Evolutionary conservation across 2,797 vertebrate genomes (phyloP), one percentile per base, ranked within the genome.

Genomic region (Florisuga fusca): DNA sequence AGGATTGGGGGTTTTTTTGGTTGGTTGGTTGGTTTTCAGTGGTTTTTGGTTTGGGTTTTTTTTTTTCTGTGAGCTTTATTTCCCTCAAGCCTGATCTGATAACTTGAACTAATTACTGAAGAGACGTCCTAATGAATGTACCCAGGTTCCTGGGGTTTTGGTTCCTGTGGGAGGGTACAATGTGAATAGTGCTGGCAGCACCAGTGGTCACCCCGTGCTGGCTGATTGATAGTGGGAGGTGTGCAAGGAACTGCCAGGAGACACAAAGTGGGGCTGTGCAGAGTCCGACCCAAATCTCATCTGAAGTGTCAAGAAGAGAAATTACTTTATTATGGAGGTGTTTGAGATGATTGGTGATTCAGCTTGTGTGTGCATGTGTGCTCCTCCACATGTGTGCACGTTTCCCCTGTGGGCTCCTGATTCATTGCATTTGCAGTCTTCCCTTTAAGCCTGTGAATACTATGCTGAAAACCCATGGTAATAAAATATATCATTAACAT

Each of bases 371-470:
- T 5, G 10, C 20, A 3, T 22, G 38, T 8, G 12, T 3, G 20
- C 8, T 29, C 51, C 8, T 22, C 17, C 8, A 4, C 38, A 25
- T 1, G 0, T 5, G 29, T 4, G 0, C 15, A 3, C 3, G 0
- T 71, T 76, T 73, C 79, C 86, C 68, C 0, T 29, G 34, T 26
- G 61, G 17, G 27, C 45, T 83, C 9, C 61, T 53, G 58, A 50
- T 74, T n/a, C 75, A 6, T 10, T 45, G 26, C 27, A 8, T 45
- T 48, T 75, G 33, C 54, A 54, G 62, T 20, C 76, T 82, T 29
- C 33, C 25, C 36, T 43, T 74, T 43, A 21, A 27, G 25, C 34
- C 62, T 62, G 12, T 38, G 11, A 77, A 57, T 54, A 34, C 51
- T 29, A 2, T 11, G 21, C 61, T 81, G 46, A 75, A 84, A 93